Base-by-base conservation (phyloP, 2,888 invertebrate genomes). In the Cryptus viduatorius region DNA sequence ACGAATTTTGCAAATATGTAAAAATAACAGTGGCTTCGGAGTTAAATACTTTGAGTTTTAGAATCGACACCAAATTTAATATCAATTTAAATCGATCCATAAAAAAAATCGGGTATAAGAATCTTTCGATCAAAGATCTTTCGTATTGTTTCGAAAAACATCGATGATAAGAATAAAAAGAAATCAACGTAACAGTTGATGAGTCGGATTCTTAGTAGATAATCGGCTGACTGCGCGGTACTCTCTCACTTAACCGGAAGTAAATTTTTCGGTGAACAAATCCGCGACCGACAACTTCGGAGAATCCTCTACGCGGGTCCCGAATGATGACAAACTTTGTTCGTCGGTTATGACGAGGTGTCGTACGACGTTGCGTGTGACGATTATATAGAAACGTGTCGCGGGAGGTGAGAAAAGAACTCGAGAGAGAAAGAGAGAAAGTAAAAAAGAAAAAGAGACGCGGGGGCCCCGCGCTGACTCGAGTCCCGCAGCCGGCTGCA, bases 231-330 rank as follows among this genome's bases (percentile, higher is more conserved):
- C 4, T 31, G 29, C 59, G 31, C 44, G 44, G 37, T 8, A 37
- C 37, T 37, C 37, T 44, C 53, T 14, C 67, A 44, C 73, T 50
- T 8, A 37, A 37, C 84, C 84, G 84, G 84, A 84, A 84, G 77
- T 61, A 69, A 73, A 84, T 78, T 84, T 81, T 81, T 84, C 78
- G 78, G 69, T 78, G 75, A 81, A 73, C 67, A 84, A 81, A 84
- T 78, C 37, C 64, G 61, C 56, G 76, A 31, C n/a, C 79, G 67
- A 56, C 67, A 56, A 37, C 64, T 84, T 84, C 84, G 77, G 64
- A 16, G 84, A 84, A 84, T 46, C 68, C 24, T 71, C 61, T 37
- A 67, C 50, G 24, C 59, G 59, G n/a, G 31, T 5, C 3, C 37
- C 37, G 29, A 31, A 61, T 61, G 61, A 78, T 79, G 84, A 79